phyloP scores from a whole-genome alignment of 2,888 invertebrate genomes.

The Catonia carolina region DNA sequence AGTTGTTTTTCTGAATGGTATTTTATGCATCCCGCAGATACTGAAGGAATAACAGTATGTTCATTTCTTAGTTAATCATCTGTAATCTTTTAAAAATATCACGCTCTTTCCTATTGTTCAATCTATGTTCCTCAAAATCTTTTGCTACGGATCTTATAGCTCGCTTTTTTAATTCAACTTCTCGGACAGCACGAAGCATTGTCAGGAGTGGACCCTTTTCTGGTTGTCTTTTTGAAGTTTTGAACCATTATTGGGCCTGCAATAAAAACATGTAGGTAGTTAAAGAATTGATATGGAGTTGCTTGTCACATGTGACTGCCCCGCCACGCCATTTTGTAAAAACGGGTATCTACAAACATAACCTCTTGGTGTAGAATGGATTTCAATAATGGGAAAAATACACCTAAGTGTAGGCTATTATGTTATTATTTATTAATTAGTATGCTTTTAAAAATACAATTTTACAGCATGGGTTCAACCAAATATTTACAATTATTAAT shows the following conservation, averaged over 20 bases:
- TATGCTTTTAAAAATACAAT: too few relatives aligned
- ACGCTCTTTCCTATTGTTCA: background rate
- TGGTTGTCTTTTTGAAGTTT: constrained; percentile 3
- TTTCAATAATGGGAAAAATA: too few relatives aligned
- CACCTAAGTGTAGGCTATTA: too few relatives aligned
- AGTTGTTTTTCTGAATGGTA: background rate
- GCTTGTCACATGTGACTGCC: too few relatives aligned
- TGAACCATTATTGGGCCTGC: background rate
- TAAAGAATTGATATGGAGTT: background rate
- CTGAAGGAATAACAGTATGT: background rate
- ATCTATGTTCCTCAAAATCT: constrained; percentile 1
- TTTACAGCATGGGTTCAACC: too few relatives aligned
- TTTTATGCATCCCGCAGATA: background rate
- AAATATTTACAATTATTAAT: too few relatives aligned
- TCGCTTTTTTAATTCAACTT: background rate
- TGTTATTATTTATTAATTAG: too few relatives aligned
- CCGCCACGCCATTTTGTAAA: too few relatives aligned
- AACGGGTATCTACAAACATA: too few relatives aligned
- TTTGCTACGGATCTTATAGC: background rate
- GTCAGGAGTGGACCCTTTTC: background rate
- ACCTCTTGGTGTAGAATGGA: too few relatives aligned
- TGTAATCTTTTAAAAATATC: constrained; percentile 1
- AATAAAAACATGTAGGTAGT: background rate
- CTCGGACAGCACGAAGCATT: constrained; percentile 2
- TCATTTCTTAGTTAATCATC: background rate